phyloP scores from a whole-genome alignment of 2,888 invertebrate genomes.

The Epistrophella euchroma region DNA sequence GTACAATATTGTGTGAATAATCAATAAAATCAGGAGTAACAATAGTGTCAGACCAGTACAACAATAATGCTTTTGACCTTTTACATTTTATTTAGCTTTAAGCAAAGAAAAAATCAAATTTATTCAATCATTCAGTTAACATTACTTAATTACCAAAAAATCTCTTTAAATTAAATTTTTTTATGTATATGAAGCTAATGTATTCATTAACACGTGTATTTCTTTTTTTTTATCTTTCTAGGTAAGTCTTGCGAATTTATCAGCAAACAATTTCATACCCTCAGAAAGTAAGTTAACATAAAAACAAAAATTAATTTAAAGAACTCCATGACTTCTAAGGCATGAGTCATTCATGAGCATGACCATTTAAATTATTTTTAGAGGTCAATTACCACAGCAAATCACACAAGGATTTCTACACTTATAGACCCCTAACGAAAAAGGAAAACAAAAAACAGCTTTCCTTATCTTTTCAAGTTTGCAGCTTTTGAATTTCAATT shows the following conservation, averaged over 20 bases:
- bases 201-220: conserved; percentile 8
- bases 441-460: conserved; percentile 12
- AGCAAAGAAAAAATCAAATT: background rate
- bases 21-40: too few species aligned
- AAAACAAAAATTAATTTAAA: conserved; percentile 2
- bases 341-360: background rate
- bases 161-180: background rate
- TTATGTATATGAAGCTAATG: background rate
- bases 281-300: conserved; percentile 41
- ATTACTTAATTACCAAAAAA: background rate
- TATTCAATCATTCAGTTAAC: background rate
- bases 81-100: too few species aligned
- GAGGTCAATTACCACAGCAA: conserved; percentile 40
- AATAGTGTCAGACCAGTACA: too few species aligned
- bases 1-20: too few species aligned
- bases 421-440: background rate
- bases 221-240: conserved; percentile 35
- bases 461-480: background rate
- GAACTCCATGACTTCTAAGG: background rate
- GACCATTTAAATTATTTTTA: conserved; percentile 36
- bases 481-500: background rate
- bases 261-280: background rate
- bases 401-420: background rate
- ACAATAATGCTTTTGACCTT: too few species aligned
- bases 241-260: conserved; percentile 50